Base-by-base conservation (phyloP, 2,888 invertebrate species). In the Scaptomyza cyrtandrae region DNA sequence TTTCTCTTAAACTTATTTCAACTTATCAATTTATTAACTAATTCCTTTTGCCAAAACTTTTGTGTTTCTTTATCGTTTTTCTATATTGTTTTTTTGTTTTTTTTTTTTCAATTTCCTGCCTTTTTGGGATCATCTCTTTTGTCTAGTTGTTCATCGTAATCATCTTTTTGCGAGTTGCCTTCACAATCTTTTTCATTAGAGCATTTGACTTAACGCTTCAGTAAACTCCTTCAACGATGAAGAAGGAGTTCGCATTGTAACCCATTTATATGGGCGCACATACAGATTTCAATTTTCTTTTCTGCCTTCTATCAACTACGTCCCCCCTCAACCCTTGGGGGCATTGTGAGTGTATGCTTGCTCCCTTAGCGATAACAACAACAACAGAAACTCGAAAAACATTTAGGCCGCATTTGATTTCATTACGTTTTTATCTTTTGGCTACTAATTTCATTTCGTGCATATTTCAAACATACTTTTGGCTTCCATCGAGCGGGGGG, bases 381-480 rank as follows among this genome's bases (percentile, higher is more conserved):
- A 59, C 61, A 76, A 54, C 55, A 61, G 49, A 2, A 61, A 57
- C 71, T 62, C 43, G 13, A 64, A 70, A 81, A 81, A 76, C 85
- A 86, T 86, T 86, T 86, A 78, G 87, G 87, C 87, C 85, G 85
- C 82, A 87, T 85, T 83, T 87, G 75, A 84, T 83, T 83, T 83
- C 83, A 87, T 83, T 87, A 87, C 64, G 85, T 87, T 83, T 86
- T 83, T 83, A 83, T 83, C 83, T 84, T 76, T 86, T 67, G 73
- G 70, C 71, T 67, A 76, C 81, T 81, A 87, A 78, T 85, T 86
- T 86, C 78, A 78, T 86, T 84, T 84, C 61, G 77, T 75, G 68
- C 80, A 73, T 80, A 86, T 77, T 77, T 78, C 78, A 78, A 74
- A 61, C 56, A 69, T 60, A 59, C 48, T 70, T 70, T 69, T 53